Evolutionary conservation across 2,797 vertebrate species (phyloP).

Genomic region (Tenualosa ilisha): DNA sequence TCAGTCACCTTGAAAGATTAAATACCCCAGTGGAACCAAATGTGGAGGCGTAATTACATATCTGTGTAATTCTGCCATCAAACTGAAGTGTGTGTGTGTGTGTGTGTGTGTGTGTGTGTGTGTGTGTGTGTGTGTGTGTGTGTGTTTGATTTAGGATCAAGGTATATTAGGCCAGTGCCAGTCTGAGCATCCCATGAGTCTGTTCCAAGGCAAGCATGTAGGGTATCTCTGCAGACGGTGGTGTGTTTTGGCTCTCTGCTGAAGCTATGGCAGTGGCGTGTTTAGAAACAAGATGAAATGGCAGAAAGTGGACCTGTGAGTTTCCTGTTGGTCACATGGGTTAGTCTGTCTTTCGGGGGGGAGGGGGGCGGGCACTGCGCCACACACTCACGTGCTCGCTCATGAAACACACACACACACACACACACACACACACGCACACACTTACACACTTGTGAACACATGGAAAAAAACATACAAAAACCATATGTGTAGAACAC

Average conservation of each 20-base stretch:
- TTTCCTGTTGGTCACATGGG: constrained; percentile 33
- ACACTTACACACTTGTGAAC: not conserved
- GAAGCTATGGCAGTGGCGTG: not conserved
- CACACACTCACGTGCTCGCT: not conserved
- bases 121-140: not conserved
- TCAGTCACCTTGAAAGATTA: not conserved
- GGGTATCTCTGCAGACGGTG: not conserved
- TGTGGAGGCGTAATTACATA: not conserved
- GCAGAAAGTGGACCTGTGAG: constrained; percentile 24
- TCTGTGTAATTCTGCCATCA: not conserved
- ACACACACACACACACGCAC: not conserved
- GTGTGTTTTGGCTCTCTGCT: not conserved
- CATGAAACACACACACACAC: not conserved
- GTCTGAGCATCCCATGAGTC: not conserved
- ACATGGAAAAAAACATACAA: constrained; percentile 22
- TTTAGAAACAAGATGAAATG: constrained; percentile 34
- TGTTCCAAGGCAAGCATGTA: not conserved
- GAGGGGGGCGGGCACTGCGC: not conserved
- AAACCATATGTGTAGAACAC: not conserved
- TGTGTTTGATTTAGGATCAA: not conserved
- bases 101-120: not conserved
- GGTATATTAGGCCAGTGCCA: constrained; percentile 3
- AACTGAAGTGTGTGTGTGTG: not conserved
- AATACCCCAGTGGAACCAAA: not conserved
- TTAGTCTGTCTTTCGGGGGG: not conserved